Percentiles rank a stretch among this genome's conserved stretches.
These are phyloP conservation scores for Nephila pilipes DNA, from an alignment of 1,140 invertebrate species.

Conservation along the genomic window DNA sequence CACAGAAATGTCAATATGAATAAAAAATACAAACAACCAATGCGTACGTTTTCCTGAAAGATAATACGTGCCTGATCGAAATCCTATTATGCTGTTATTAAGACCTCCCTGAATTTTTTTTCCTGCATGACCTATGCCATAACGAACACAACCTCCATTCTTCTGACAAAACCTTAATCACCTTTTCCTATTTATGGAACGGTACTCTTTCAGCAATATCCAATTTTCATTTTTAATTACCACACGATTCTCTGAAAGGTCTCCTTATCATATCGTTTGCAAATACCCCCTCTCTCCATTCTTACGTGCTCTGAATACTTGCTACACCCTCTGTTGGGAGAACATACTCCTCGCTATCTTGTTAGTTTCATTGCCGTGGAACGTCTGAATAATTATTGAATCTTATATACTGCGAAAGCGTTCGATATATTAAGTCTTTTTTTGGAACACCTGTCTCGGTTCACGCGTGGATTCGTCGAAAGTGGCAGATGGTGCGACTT, in stretches of 20 bases:
- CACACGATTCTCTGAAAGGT: not conserved
- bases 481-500: not conserved
- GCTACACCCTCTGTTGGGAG: not conserved
- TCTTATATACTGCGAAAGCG: not conserved
- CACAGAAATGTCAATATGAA: not conserved
- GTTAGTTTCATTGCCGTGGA: not conserved
- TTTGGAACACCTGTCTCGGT: not conserved
- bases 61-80: not conserved
- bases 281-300: not conserved
- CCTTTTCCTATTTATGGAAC: constrained; percentile 22
- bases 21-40: not conserved
- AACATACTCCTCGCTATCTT: not conserved
- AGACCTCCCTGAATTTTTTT: constrained; percentile 20
- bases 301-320: not conserved
- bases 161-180: not conserved
- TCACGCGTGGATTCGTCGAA: not conserved
- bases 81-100: not conserved
- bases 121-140: constrained; percentile 10
- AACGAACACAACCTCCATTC: constrained; percentile 1
- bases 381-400: constrained; percentile 26
- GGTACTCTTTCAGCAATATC: constrained; percentile 17
- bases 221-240: constrained; percentile 32
- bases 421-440: not conserved
- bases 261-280: not conserved
- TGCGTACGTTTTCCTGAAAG: not conserved